phyloP scores from a whole-genome alignment of 2,888 invertebrate genomes.

The Apamea anceps region DNA sequence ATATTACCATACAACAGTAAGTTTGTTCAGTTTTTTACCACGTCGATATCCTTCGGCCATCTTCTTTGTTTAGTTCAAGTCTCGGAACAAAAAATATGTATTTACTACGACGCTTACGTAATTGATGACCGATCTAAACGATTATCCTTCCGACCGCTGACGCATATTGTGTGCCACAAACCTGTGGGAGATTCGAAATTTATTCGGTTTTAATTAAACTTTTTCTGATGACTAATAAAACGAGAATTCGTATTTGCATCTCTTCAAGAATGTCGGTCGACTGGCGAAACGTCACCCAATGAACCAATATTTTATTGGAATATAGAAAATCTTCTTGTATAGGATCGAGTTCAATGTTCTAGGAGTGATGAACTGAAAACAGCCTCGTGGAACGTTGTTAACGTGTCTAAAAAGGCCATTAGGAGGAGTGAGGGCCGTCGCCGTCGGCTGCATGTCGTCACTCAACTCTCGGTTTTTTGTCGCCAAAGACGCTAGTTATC shows the following conservation, averaged over 20 bases:
- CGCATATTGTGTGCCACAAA: slow-evolving; percentile 66
- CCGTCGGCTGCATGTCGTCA: slow-evolving; percentile 75
- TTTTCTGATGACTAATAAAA: slow-evolving; percentile 81
- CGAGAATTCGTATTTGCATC: slow-evolving; percentile 72
- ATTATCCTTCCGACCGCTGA: slow-evolving; percentile 75
- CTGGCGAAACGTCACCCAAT: slow-evolving; percentile 31
- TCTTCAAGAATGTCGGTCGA: slow-evolving; percentile 56
- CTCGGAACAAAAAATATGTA: slow-evolving; percentile 58
- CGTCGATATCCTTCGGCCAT: slow-evolving; percentile 41
- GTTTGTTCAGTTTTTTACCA: slow-evolving; percentile 47
- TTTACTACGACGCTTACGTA: slow-evolving; percentile 76
- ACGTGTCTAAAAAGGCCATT: slow-evolving; percentile 77
- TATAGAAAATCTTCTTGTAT: slow-evolving; percentile 38
- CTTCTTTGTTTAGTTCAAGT: slow-evolving; percentile 52
- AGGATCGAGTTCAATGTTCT: slow-evolving; percentile 67
- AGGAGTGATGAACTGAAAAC: slow-evolving; percentile 70
- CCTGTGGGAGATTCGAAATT: slow-evolving; percentile 74
- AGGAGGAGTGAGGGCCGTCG: slow-evolving; percentile 70
- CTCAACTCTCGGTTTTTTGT: slow-evolving; percentile 77
- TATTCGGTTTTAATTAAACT: slow-evolving; percentile 80
- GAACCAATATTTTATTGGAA: slow-evolving; percentile 46
- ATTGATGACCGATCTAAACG: slow-evolving; percentile 80
- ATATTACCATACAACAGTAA: slow-evolving; percentile 54
- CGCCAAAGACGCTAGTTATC: slow-evolving; percentile 73
- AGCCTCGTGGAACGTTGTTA: slow-evolving; percentile 73